Conservation (phyloP, 2,113 vertebrate genomes). For the Corythornis vintsioides region DNA sequence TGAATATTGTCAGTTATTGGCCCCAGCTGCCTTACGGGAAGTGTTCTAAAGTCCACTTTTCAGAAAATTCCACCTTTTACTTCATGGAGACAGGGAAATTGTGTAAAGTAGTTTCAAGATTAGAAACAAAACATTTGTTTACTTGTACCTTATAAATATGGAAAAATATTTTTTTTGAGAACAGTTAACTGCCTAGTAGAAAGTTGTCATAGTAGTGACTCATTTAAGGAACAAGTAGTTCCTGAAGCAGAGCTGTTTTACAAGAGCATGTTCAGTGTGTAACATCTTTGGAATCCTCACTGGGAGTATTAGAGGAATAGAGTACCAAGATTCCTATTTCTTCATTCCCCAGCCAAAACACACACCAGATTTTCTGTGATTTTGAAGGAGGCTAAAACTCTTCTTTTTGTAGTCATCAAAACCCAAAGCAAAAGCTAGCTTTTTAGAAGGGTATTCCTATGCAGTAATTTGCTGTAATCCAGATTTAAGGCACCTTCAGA, state of each 20-base stretch:
- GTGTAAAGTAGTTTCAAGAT: background rate
- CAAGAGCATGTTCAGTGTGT: background rate
- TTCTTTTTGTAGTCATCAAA: background rate
- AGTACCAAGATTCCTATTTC: background rate
- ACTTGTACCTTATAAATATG: background rate
- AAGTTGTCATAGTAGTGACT: background rate
- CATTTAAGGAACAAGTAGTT: background rate
- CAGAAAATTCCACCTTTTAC: background rate
- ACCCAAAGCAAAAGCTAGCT: background rate
- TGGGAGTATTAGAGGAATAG: background rate
- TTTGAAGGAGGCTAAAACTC: background rate
- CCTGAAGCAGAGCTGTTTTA: constrained; percentile 1
- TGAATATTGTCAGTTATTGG: background rate
- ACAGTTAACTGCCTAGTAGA: background rate
- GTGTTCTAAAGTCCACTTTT: constrained; percentile 23
- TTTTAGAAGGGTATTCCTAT: background rate
- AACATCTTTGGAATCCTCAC: background rate
- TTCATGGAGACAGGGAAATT: background rate
- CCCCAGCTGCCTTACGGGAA: background rate
- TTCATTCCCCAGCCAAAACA: background rate
- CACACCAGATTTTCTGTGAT: background rate
- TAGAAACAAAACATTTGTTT: background rate
- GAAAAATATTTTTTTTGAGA: background rate
- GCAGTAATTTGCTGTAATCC: background rate
- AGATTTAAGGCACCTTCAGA: background rate